Base-by-base conservation (phyloP, 1,140 invertebrate genomes). In the Rhizoglyphus robini region DNA sequence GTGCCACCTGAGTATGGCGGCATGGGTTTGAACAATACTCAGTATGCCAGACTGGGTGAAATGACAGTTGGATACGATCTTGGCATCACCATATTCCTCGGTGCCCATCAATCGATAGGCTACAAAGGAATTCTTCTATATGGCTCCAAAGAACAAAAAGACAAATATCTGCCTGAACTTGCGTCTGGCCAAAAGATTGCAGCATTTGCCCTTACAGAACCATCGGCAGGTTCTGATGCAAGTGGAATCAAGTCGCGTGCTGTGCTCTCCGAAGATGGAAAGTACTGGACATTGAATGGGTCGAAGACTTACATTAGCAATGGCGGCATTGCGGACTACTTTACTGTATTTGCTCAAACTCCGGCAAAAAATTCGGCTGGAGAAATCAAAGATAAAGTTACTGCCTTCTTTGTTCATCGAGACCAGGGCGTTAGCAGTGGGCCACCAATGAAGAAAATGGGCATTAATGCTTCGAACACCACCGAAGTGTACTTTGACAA, bases 301-400 rank as follows among this genome's bases (percentile, higher is more conserved):
- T 90, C 87, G 67, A 99, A 99, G 81, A 93, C 99, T 72, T 99
- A 94, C 94, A 99, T 99, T 72, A 94, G 89, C 71, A 99, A 99
- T 78, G 96, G 96, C 57, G 94, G 95, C 34, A 78, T 96, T 70
- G 95, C 96, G n/a, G 88, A 98, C 72, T 83, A 99, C 38, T 91
- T 99, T 82, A 99, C 96, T 1, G 95, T 99, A 0, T 99, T 99
- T 81, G 96, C 95, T 25, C 69, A 72, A 77, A 81, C 79, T 61
- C 76, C 76, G 62, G 75, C 79, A 18, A 76, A 75, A 66, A 76
- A 78, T 68, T 69, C 74, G 57, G 75, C 75, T 71, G 84, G 84
- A n/a, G 76, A 80, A 41, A 77, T 77, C 18, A 82, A 81, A 63
- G 81, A 84, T 66, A 83, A 87, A 79, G 83, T 96, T 1, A 92